A percentile compares a stretch with the other conserved stretches of the same genome.
Conservation (phyloP, 1,140 invertebrate genomes). For the Condylostylus longicornis region DNA sequence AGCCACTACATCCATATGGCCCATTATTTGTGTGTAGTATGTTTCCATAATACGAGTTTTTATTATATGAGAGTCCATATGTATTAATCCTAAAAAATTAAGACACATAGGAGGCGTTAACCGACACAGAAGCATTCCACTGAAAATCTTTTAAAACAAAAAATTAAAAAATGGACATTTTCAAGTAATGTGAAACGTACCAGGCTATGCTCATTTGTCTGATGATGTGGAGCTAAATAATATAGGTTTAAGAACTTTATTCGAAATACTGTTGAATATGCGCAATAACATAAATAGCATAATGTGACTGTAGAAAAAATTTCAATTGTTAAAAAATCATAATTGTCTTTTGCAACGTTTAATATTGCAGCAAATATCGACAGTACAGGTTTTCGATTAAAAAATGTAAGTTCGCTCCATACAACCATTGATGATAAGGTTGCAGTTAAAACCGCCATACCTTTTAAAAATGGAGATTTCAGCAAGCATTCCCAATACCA, state of each 20-base stretch:
- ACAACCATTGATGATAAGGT: constrained; percentile 79
- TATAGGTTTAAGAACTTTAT: constrained; percentile 93
- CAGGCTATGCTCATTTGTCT: constrained; percentile 96
- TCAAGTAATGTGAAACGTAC: no score
- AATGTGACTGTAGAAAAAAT: constrained; percentile 78
- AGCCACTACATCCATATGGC: constrained; percentile 95
- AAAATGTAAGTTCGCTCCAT: constrained; percentile 98
- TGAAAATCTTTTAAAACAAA: constrained; percentile 83
- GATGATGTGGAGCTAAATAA: constrained; percentile 90
- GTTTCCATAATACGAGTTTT: constrained; percentile 40
- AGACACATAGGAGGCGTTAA: constrained; percentile 96
- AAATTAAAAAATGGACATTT: no score
- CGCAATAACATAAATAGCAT: constrained; percentile 90
- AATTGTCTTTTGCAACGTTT: constrained; percentile 57
- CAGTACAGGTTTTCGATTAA: constrained; percentile 75
- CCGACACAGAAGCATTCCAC: constrained; percentile 92
- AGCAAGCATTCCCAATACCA: constrained; percentile 91
- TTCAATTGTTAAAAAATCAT: constrained; percentile 93
- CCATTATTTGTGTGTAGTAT: constrained; percentile 75
- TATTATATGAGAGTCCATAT: constrained; percentile 95
- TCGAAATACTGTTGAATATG: constrained; percentile 94
- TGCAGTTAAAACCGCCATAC: constrained; percentile 55
- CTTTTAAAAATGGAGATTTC: constrained; percentile 56
- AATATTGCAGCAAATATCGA: constrained; percentile 92
- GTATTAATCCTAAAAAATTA: constrained; percentile 93